Conservation (phyloP, 2,797 vertebrate species). For the Odontamblyopus rebecca region DNA sequence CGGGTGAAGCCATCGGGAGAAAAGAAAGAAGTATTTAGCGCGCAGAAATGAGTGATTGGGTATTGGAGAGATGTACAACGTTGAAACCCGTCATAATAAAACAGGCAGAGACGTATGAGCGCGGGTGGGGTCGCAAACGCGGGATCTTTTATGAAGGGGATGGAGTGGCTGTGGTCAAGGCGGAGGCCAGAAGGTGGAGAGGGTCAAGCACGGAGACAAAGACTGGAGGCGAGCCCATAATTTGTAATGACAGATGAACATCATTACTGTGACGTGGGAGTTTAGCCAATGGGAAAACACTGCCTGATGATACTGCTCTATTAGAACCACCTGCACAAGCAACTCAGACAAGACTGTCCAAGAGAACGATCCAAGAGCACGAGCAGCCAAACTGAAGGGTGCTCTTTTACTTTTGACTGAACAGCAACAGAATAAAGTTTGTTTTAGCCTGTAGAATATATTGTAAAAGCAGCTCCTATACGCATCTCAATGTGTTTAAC, state of each 20-base stretch:
- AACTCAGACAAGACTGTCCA: neutral
- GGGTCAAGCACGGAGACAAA: constrained; percentile 56
- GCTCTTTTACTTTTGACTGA: neutral
- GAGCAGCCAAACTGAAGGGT: neutral
- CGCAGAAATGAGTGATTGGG: constrained; percentile 69
- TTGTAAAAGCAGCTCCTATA: no score
- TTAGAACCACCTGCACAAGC: constrained; percentile 6
- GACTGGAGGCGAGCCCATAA: constrained; percentile 47
- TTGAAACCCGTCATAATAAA: constrained; percentile 71
- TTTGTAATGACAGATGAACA: constrained; percentile 59
- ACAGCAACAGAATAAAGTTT: no score
- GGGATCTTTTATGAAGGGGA: constrained; percentile 44
- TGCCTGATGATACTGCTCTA: constrained; percentile 8
- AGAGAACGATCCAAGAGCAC: neutral
- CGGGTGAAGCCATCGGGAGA: constrained; percentile 67
- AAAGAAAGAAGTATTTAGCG: constrained; percentile 72
- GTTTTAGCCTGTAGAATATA: no score
- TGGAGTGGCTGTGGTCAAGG: constrained; percentile 50
- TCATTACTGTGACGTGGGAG: constrained; percentile 44
- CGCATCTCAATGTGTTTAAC: no score
- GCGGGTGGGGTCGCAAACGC: constrained; percentile 18
- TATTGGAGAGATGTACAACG: constrained; percentile 69
- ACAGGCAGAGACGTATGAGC: constrained; percentile 45
- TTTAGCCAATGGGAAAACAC: constrained; percentile 7
- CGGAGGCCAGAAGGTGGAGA: constrained; percentile 39